Evolutionary conservation across 2,797 vertebrate species (phyloP).

Genomic region (Chaenodraco wilsoni): DNA sequence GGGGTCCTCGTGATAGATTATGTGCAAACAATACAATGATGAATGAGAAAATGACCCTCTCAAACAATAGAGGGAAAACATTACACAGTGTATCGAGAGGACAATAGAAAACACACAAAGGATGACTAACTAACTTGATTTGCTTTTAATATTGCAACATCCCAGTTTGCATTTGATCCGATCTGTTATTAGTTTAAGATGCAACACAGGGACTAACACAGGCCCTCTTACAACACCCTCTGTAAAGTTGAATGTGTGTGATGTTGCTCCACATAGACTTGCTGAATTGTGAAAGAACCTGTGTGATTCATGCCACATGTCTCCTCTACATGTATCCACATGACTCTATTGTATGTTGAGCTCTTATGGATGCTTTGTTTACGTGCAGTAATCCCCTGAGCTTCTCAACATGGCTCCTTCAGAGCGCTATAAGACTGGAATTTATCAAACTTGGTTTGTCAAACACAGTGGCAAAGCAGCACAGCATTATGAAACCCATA

Average conservation of each 20-base stretch:
- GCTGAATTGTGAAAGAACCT: slow-evolving; percentile 45
- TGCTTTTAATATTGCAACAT: neutral
- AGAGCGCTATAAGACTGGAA: slow-evolving; percentile 52
- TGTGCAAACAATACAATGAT: neutral
- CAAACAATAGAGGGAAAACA: neutral
- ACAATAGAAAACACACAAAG: neutral
- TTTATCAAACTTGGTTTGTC: slow-evolving; percentile 51
- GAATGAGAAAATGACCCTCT: slow-evolving; percentile 13
- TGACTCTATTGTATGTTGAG: slow-evolving; percentile 3
- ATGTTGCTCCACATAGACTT: slow-evolving; percentile 33
- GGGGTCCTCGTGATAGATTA: neutral
- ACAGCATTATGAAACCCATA: slow-evolving; percentile 18
- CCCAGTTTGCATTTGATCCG: neutral
- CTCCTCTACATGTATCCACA: slow-evolving; percentile 13
- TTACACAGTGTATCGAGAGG: too few species aligned
- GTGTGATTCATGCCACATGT: slow-evolving; percentile 23
- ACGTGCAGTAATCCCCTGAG: slow-evolving; percentile 55
- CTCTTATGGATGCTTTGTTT: slow-evolving; percentile 61
- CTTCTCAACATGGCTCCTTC: slow-evolving; percentile 31
- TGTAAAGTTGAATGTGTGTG: slow-evolving; percentile 50
- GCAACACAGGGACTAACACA: neutral
- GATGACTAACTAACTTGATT: neutral
- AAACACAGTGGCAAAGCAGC: slow-evolving; percentile 31
- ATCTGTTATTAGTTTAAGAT: slow-evolving; percentile 8
- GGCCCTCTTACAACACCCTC: neutral